Evolutionary conservation across 2,797 vertebrate species (phyloP), one percentile per base, ranked within the genome.

Genomic region (Yasuhikotakia modesta): DNA sequence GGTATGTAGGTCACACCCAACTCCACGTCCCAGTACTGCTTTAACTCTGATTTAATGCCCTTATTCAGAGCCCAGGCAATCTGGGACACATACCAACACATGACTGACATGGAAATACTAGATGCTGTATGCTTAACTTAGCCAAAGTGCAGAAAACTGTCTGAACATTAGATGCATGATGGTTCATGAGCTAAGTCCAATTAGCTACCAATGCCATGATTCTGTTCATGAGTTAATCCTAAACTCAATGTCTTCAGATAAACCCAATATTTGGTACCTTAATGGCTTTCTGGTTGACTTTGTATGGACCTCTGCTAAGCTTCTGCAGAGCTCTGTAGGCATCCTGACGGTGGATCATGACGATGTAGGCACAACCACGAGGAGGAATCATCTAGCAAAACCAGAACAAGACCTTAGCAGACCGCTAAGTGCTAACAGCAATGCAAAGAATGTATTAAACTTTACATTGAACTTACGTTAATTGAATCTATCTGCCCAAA

Each of bases 21-120:
- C 77, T 99, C 98, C 55, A 99, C 95, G 78, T 99, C 96, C 98
- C 98, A 99, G 87, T 94, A 97, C 91, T 96, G 96, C 82, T 99
- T 99, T 80, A 94, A 96, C 53, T 99, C 97, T 21, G 97, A 78
- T 86, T 98, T 99, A 88, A 99, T 98, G 87, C 97, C 98, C 89
- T 99, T 99, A 91, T 98, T 99, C 86, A 98, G 92, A 88, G 98
- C 98, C 97, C 98, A 99, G 0, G 97, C 98, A 86, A 99, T 99
- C 98, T 99, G 84, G 1, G 19, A 58, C n/a, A n/a, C n/a, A n/a
- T n/a, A 79, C 1, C 78, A 27, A 58, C n/a, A 19, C 0, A 35
- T 6, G 1, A 13, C n/a, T 8, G 5, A 58, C 13, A 50, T 50
- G 14, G 17, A 50, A 50, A 50, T 50, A 50, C 11, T 48, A 21